Evolutionary conservation across 2,113 vertebrate genomes (phyloP).

Genomic region (Ptilorrhoa leucosticta): DNA sequence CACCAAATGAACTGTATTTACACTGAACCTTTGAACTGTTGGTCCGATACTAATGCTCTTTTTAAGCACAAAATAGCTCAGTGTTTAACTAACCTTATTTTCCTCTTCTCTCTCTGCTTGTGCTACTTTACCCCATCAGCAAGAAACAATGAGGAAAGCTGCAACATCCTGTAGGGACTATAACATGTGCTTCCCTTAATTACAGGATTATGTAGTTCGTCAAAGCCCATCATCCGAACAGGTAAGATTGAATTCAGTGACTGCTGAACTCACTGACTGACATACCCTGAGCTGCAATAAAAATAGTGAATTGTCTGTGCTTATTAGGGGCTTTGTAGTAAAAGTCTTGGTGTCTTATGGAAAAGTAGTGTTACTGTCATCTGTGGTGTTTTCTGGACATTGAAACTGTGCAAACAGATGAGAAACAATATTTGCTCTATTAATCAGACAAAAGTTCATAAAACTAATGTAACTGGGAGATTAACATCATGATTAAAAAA

Average conservation of each 20-base stretch:
- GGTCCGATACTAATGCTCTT: not conserved
- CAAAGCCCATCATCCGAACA: conserved; percentile 38
- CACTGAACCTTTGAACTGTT: not conserved
- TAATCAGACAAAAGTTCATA: not conserved
- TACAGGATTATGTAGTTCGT: conserved; percentile 44
- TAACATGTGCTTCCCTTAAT: conserved; percentile 56
- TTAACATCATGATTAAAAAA: not conserved
- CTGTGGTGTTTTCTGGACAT: not conserved
- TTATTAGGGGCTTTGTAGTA: conserved; percentile 32
- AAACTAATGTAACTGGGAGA: not conserved
- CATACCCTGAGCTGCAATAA: conserved; percentile 13
- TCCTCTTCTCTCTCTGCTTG: conserved; percentile 20
- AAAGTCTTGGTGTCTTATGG: not conserved
- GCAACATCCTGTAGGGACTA: not conserved
- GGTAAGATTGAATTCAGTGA: conserved; percentile 49
- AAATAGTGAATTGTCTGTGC: conserved; percentile 67
- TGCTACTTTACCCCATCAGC: not conserved
- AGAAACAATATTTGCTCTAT: not conserved
- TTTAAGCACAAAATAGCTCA: conserved; percentile 14
- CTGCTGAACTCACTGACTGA: conserved; percentile 9
- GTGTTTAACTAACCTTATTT: conserved; percentile 42
- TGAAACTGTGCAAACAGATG: not conserved
- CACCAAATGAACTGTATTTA: not conserved
- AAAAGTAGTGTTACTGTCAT: not conserved
- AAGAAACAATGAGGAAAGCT: conserved; percentile 13